phyloP scores from a whole-genome alignment of 2,888 invertebrate genomes.

The Vannuccia rotundouncinata region DNA sequence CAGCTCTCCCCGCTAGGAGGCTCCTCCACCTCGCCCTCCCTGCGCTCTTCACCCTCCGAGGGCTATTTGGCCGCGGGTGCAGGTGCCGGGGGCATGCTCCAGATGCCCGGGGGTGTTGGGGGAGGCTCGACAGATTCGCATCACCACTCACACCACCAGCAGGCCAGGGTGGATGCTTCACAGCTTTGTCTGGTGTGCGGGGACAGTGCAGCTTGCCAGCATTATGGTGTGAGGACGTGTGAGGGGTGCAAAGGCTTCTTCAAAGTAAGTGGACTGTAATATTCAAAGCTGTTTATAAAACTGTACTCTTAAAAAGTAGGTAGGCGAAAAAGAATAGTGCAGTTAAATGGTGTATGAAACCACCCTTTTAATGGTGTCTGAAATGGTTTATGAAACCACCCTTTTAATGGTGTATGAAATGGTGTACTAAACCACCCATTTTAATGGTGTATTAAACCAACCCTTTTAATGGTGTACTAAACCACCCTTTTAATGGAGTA shows the following conservation, averaged over 20 bases:
- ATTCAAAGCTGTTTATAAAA: neutral
- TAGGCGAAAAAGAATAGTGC: no score
- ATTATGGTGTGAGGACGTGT: conserved; percentile 39
- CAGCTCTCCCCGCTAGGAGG: neutral
- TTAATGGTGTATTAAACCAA: no score
- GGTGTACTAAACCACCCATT: no score
- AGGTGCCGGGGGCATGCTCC: neutral
- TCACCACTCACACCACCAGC: neutral
- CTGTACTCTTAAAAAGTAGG: no score
- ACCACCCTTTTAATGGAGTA: no score
- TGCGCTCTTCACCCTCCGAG: neutral
- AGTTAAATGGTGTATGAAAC: no score
- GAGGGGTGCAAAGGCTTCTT: conserved; percentile 41
- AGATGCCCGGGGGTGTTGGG: neutral
- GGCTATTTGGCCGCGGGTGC: neutral
- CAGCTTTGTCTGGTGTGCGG: conserved; percentile 39
- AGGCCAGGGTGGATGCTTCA: conserved; percentile 12
- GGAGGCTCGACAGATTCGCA: neutral
- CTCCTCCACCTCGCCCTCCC: conserved; percentile 32
- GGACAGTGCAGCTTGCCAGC: conserved; percentile 39
- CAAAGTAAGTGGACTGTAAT: conserved; percentile 30
- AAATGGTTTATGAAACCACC: no score
- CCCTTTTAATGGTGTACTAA: no score
- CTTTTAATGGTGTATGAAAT: no score
- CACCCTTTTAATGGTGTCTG: no score